Percentiles rank a stretch among this genome's conserved stretches.
phyloP scores from a whole-genome alignment of 2,888 invertebrate genomes.

The Callosobruchus maculatus region DNA sequence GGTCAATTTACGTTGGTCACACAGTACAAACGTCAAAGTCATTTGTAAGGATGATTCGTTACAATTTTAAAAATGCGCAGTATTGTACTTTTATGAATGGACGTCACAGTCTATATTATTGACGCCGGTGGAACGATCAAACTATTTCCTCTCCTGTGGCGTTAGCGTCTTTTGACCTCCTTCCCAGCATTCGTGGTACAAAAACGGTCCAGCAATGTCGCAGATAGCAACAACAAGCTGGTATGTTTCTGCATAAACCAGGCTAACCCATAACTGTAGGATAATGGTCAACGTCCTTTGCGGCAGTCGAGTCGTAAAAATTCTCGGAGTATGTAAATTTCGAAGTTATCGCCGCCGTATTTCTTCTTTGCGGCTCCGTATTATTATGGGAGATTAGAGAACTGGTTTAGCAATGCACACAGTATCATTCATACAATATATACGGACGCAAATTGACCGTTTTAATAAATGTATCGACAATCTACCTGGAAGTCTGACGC shows the following conservation, averaged over 20 bases:
- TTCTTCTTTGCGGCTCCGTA: neutral
- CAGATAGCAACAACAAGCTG: neutral
- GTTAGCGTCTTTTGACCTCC: neutral
- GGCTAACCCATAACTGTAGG: neutral
- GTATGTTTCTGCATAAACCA: neutral
- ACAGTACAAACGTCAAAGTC: no score
- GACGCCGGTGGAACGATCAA: no score
- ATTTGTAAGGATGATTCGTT: no score
- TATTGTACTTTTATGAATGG: no score
- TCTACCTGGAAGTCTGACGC: neutral
- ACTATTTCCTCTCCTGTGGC: no score
- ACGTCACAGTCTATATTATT: no score
- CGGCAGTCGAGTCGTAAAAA: neutral
- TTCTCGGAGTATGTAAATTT: neutral
- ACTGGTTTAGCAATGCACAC: neutral
- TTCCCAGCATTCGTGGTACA: neutral
- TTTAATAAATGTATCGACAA: neutral
- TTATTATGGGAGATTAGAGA: neutral
- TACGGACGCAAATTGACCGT: neutral
- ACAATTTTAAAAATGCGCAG: no score
- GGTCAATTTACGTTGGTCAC: no score
- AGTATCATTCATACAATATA: neutral
- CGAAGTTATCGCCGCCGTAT: neutral
- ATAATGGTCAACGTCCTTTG: neutral
- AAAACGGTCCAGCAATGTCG: neutral